These are phyloP conservation scores for Dysdera silvatica DNA, from an alignment of 1,140 invertebrate species.

Conservation along the genomic window DNA sequence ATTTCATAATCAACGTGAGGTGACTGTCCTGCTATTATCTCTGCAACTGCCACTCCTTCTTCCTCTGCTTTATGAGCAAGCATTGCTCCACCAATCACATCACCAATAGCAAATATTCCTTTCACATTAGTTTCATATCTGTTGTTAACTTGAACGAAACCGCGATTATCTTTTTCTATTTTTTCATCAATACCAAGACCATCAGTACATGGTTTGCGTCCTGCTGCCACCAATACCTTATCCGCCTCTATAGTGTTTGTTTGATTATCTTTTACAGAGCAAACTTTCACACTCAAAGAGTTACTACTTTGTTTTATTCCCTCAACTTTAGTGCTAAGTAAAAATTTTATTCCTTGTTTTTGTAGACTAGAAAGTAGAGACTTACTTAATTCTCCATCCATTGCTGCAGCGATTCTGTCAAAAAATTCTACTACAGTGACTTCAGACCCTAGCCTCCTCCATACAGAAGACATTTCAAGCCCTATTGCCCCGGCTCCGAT, in stretches of 20 bases:
- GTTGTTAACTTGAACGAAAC: neutral
- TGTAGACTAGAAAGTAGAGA: neutral
- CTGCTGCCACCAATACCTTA: neutral
- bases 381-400: neutral
- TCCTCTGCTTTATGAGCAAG: neutral
- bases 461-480: constrained; percentile 87
- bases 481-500: constrained; percentile 99
- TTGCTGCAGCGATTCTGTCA: constrained; percentile 71
- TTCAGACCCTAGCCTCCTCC: constrained; percentile 81
- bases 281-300: neutral
- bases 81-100: neutral
- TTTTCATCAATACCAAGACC: neutral
- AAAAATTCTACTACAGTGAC: constrained; percentile 95
- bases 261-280: neutral
- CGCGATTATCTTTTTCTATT: neutral
- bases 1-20: neutral
- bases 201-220: neutral
- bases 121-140: constrained; percentile 35
- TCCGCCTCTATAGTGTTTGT: neutral
- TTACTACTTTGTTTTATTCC: neutral
- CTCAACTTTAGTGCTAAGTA: neutral
- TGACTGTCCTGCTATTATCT: neutral
- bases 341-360: neutral
- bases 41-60: neutral
- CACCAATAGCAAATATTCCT: neutral